A percentile compares a stretch with the other conserved stretches of the same genome.
phyloP scores from a whole-genome alignment of 2,888 invertebrate species.

The Yponomeuta sedellus region DNA sequence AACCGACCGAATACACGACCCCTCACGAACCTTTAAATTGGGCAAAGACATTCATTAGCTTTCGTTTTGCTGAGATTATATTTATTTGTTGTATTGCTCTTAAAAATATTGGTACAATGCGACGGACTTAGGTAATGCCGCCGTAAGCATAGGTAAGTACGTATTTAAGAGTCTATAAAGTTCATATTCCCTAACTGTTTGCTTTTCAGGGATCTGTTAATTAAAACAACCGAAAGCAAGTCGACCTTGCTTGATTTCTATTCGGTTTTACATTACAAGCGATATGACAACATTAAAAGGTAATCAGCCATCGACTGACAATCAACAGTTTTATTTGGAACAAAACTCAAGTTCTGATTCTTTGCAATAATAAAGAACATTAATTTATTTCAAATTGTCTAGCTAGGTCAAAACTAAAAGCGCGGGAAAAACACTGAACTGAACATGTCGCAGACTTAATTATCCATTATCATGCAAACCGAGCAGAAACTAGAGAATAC shows the following conservation, averaged over 20 bases:
- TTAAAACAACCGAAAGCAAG: too few relatives aligned
- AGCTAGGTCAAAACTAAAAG: slow-evolving; percentile 12
- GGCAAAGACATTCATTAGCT: slow-evolving; percentile 33
- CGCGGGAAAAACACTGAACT: slow-evolving; percentile 31
- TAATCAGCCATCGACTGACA: too few relatives aligned
- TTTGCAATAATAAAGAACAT: too few relatives aligned
- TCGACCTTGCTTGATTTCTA: too few relatives aligned
- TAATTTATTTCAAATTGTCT: neutral
- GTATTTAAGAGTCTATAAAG: too few relatives aligned
- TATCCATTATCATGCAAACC: slow-evolving; percentile 42
- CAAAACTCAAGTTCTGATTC: neutral
- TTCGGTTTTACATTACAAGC: too few relatives aligned
- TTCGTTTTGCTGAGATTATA: neutral
- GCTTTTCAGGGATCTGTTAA: too few relatives aligned
- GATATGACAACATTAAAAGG: too few relatives aligned
- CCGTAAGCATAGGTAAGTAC: too few relatives aligned
- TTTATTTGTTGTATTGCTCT: neutral
- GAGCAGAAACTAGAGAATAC: slow-evolving; percentile 27
- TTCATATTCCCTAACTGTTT: too few relatives aligned
- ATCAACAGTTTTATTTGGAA: too few relatives aligned
- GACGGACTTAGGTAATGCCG: too few relatives aligned
- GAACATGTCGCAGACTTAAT: slow-evolving; percentile 37
- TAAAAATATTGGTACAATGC: neutral
- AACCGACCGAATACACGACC: slow-evolving; percentile 61
- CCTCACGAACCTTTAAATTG: slow-evolving; percentile 47